These are phyloP conservation scores for Prolemur simus DNA, from an alignment of 2,113 vertebrate genomes.

Conservation along the genomic window DNA sequence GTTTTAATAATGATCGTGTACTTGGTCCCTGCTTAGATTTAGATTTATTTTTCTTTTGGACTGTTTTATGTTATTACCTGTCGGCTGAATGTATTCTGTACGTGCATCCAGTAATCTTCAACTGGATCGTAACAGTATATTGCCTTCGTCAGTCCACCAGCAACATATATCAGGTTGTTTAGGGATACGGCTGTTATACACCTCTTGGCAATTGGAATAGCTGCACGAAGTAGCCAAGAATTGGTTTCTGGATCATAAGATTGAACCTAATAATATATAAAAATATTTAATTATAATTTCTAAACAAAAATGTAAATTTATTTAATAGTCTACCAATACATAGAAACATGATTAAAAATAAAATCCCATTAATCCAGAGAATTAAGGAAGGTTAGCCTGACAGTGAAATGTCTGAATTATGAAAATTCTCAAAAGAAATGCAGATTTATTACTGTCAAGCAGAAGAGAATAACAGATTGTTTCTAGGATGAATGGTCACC, in stretches of 20 bases:
- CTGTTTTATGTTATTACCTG: constrained; percentile 86
- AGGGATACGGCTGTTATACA: constrained; percentile 98
- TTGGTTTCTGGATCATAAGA: constrained; percentile 96
- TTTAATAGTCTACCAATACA: constrained; percentile 2
- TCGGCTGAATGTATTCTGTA: constrained; percentile 96
- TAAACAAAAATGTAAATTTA: not conserved
- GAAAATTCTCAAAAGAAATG: constrained; percentile 33
- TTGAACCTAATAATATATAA: constrained; percentile 90
- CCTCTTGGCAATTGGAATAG: constrained; percentile 97
- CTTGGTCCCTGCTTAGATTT: not conserved
- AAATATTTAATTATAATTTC: constrained; percentile 49
- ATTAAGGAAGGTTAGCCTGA: constrained; percentile 24
- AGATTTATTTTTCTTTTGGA: not conserved
- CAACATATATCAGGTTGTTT: constrained; percentile 97
- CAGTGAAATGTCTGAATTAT: not conserved
- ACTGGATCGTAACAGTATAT: constrained; percentile 97
- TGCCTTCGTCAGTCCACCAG: constrained; percentile 96
- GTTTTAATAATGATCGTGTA: not conserved
- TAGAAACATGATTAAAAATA: constrained; percentile 30
- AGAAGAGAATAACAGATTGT: not conserved
- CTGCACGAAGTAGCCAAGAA: constrained; percentile 94
- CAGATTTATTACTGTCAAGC: not conserved
- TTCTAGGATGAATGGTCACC: not conserved
- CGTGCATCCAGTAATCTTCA: constrained; percentile 99
- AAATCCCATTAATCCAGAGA: constrained; percentile 36